Base-by-base conservation (phyloP, 2,888 invertebrate genomes). In the Acronicta leporina region DNA sequence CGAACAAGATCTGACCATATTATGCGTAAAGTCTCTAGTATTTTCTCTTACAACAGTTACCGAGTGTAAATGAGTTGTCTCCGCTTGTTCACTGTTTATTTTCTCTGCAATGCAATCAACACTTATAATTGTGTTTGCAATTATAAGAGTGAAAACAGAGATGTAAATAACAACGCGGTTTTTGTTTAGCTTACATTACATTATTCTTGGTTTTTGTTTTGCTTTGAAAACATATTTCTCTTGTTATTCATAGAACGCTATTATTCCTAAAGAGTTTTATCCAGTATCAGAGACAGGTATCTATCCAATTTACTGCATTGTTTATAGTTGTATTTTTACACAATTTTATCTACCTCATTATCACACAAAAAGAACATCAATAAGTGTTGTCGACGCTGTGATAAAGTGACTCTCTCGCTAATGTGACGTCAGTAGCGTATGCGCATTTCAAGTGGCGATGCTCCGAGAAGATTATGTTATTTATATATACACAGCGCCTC, bases 371-470 rank as follows among this genome's bases (percentile, higher is more conserved):
- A 80, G 77, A 71, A 74, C 76, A 81, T 83, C 74, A 81, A 81
- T 85, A 85, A 72, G 77, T 59, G 33, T 38, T 60, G 51, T 52
- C 72, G 72, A 68, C 68, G 67, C 69, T 66, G 70, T 74, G 73
- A 82, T 81, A 79, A 76, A 82, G 71, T 77, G 80, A 79, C 77
- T 81, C 77, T 81, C 45, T 41, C 51, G 66, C 66, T 81, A 79
- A 81, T 76, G 81, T 78, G 80, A 75, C 80, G 75, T 80, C 76
- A 77, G 77, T 63, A 83, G 77, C 70, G 81, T 87, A 85, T 85
- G 86, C 83, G 84, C 87, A 85, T 86, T 82, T 77, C 81, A 85
- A 86, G 69, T 71, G 72, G 75, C 49, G 81, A 77, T 73, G 75
- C 48, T 68, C 60, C 56, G 52, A 49, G 14, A 70, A 83, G 84